Conservation (phyloP, 2,113 vertebrate species). For the Larimichthys crocea region DNA sequence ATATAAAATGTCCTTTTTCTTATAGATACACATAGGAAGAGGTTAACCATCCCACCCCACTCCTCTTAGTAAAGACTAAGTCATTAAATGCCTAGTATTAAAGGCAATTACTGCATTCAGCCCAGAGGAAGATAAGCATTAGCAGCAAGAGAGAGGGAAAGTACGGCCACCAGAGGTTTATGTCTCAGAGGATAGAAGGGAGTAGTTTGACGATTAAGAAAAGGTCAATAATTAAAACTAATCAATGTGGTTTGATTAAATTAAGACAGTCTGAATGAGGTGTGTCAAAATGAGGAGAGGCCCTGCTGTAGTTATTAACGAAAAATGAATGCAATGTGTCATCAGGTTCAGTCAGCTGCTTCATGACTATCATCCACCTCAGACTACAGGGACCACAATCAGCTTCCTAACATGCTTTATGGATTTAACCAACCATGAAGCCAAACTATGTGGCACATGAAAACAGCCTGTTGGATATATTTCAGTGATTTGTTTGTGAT, state of each 20-base stretch:
- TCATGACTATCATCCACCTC: background rate
- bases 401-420: background rate
- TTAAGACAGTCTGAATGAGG: background rate
- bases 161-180: background rate
- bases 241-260: slow-evolving; percentile 1
- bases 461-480: background rate
- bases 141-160: slow-evolving; percentile 20
- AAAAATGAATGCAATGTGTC: background rate
- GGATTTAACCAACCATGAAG: background rate
- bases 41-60: background rate
- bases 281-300: background rate
- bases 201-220: background rate
- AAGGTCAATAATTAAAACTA: background rate
- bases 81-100: slow-evolving; percentile 26
- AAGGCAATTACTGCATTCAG: background rate
- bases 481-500: background rate
- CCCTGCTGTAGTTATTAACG: background rate
- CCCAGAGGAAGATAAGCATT: slow-evolving; percentile 8
- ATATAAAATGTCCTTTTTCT: background rate
- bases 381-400: background rate
- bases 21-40: background rate
- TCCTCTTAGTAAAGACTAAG: background rate
- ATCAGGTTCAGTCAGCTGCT: slow-evolving; percentile 9
- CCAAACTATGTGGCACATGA: too few species aligned
- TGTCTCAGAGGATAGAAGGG: slow-evolving; percentile 4